Percentiles rank a stretch among this genome's conserved stretches.
Evolutionary conservation across 2,888 invertebrate genomes (phyloP).

Genomic region (Ischnura elegans): DNA sequence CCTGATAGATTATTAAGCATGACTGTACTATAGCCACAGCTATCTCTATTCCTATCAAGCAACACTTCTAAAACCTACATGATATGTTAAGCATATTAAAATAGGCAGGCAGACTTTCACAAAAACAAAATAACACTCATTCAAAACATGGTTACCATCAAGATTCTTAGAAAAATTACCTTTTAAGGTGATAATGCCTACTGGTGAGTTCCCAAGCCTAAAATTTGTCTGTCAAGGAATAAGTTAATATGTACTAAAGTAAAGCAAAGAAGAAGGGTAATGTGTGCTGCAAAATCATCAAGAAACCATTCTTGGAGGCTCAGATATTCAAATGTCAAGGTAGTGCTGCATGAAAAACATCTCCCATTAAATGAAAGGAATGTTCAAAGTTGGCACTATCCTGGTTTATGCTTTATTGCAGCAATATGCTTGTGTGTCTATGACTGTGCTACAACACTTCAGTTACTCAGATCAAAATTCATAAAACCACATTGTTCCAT

Average conservation of each 20-base stretch:
- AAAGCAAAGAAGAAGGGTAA: neutral
- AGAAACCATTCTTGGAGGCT: neutral
- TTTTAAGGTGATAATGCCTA: conserved; percentile 4
- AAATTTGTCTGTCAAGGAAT: neutral
- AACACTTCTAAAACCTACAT: neutral
- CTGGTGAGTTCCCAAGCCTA: conserved; percentile 44
- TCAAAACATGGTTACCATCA: neutral
- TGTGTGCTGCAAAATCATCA: neutral
- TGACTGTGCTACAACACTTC: conserved; percentile 60
- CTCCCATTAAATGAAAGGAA: conserved; percentile 20
- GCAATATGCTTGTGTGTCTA: neutral
- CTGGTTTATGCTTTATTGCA: conserved; percentile 16
- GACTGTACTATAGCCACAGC: neutral
- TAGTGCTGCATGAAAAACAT: neutral
- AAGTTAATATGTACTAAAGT: neutral
- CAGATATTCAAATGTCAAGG: neutral
- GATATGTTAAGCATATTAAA: neutral
- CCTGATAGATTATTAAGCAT: conserved; percentile 33
- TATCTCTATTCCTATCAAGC: neutral
- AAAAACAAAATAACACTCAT: neutral
- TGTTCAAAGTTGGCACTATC: neutral
- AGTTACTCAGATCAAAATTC: conserved; percentile 39
- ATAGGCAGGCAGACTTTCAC: neutral
- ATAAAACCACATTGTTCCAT: neutral
- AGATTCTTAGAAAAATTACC: conserved; percentile 44